Evolutionary conservation across 1,140 invertebrate genomes (phyloP), one percentile per base, ranked within the genome.

Genomic region (Drosophila neocordata): DNA sequence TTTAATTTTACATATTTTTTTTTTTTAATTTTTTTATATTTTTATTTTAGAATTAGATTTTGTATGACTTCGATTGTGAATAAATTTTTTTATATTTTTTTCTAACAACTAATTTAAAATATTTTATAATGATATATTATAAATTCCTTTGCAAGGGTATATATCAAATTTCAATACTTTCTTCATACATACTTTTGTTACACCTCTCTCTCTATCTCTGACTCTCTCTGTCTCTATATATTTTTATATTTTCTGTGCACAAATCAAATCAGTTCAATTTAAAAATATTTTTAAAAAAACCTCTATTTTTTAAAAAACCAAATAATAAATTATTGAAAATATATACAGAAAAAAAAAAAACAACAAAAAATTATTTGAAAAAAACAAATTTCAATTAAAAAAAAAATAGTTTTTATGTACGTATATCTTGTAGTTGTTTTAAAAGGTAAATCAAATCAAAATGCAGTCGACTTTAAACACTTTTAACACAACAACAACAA

Each of bases 401-500:
- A n/a, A n/a, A 48, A 51, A 62, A 83, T 69, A 79, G 64, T 69
- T 74, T 66, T 77, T 48, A 48, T 48, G 41, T 48, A 85, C 85
- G 81, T 85, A 85, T 84, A 84, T 84, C 80, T 83, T 79, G 80
- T 83, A 84, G 80, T 84, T 83, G 72, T 83, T 83, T 78, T 75
- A 72, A 73, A 77, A 34, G 53, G 27, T 35, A 18, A 56, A 37
- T n/a, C 35, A 9, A n/a, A 37, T 12, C 27, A 35, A 59, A 52
- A 8, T 34, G 24, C n/a, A 57, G 34, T 53, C 55, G 58, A 66
- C 24, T 44, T 44, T 44, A 8, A 44, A 44, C 41, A 44, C 38
- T 13, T 41, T 41, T 5, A 41, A 41, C 38, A n/a, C n/a, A n/a
- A n/a, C n/a, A n/a, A n/a, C n/a, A n/a, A n/a, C n/a, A n/a, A n/a